A percentile compares a stretch with the other conserved stretches of the same genome.
These are phyloP conservation scores for Malurus leucopterus DNA, from an alignment of 2,797 vertebrate species.

Conservation along the genomic window DNA sequence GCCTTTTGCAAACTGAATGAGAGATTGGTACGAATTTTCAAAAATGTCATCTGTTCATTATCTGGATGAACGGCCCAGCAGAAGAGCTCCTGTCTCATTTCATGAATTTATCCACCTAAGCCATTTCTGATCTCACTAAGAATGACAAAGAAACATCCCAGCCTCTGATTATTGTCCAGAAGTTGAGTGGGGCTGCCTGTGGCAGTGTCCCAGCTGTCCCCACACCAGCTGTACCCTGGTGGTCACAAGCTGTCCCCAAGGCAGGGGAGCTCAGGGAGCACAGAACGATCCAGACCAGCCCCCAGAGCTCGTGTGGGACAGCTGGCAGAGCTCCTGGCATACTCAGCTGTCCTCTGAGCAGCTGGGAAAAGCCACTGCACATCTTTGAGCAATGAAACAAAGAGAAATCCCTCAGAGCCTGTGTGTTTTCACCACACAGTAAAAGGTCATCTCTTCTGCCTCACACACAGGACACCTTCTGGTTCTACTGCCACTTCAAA, in stretches of 20 bases:
- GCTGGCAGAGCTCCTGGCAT: slow-evolving; percentile 11
- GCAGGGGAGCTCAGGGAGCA: background rate
- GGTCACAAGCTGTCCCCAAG: background rate
- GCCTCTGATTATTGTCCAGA: background rate
- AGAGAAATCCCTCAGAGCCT: background rate
- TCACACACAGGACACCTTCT: background rate
- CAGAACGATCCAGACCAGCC: background rate
- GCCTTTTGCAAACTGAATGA: background rate
- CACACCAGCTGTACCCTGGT: background rate
- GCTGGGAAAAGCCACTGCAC: slow-evolving; percentile 6
- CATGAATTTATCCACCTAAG: background rate
- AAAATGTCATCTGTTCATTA: background rate
- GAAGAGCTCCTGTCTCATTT: background rate
- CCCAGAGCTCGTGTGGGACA: background rate
- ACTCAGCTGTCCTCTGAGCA: slow-evolving; percentile 59
- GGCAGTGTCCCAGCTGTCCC: background rate
- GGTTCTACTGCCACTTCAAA: background rate
- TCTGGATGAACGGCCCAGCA: background rate
- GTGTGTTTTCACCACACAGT: background rate
- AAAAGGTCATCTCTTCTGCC: background rate
- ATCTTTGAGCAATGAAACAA: background rate
- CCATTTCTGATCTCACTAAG: background rate
- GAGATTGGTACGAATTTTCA: background rate
- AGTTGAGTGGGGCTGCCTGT: background rate
- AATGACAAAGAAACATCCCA: background rate